These are phyloP conservation scores for Drosophila yooni DNA, from an alignment of 2,888 invertebrate species.

Conservation along the genomic window DNA sequence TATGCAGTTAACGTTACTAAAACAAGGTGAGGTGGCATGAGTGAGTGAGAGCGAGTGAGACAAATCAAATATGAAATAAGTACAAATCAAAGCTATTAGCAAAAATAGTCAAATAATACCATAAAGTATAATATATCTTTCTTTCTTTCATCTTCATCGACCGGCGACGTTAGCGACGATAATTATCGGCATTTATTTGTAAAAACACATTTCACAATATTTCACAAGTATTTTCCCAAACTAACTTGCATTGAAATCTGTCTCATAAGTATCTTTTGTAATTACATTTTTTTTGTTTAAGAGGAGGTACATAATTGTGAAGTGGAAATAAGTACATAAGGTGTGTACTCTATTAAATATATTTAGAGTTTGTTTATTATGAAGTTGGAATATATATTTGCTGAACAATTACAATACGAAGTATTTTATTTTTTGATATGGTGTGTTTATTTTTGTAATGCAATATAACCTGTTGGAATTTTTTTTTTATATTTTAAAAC, in stretches of 20 bases:
- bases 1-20: constrained; percentile 44
- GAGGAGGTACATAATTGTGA: constrained; percentile 53
- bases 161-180: constrained; percentile 50
- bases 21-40: constrained; percentile 45
- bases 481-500: background rate
- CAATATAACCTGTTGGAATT: constrained; percentile 44
- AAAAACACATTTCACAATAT: constrained; percentile 34
- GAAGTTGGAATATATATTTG: constrained; percentile 37
- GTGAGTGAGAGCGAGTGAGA: constrained; percentile 44
- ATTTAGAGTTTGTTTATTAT: constrained; percentile 30
- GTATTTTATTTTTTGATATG: constrained; percentile 9
- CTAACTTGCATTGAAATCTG: constrained; percentile 84
- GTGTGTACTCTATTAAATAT: constrained; percentile 51
- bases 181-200: constrained; percentile 34
- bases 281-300: constrained; percentile 60
- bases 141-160: constrained; percentile 67
- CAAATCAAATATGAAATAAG: constrained; percentile 56
- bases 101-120: constrained; percentile 67
- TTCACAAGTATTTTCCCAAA: constrained; percentile 84
- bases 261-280: constrained; percentile 85
- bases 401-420: constrained; percentile 31
- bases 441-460: constrained; percentile 26
- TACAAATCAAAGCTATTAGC: constrained; percentile 63
- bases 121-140: constrained; percentile 67
- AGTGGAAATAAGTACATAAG: constrained; percentile 64